These are phyloP conservation scores for Lycia hirtaria DNA, from an alignment of 2,888 invertebrate species.

Conservation along the genomic window DNA sequence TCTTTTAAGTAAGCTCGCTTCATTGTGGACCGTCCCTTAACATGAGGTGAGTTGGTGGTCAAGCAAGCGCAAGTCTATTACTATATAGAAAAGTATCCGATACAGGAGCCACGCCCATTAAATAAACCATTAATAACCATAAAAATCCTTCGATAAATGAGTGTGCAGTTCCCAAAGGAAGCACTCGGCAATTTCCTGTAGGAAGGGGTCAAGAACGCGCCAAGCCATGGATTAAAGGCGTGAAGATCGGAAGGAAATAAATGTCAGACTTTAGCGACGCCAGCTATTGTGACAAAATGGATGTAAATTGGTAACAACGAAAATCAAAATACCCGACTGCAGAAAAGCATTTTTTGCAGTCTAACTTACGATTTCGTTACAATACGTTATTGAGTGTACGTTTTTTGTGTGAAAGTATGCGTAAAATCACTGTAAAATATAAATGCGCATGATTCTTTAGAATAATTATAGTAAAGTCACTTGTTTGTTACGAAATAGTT, in stretches of 20 bases:
- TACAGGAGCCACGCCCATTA: constrained; percentile 13
- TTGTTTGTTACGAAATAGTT: too few relatives aligned
- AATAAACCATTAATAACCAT: constrained; percentile 24
- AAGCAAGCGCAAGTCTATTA: too few relatives aligned
- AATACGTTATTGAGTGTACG: too few relatives aligned
- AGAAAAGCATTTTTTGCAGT: not conserved
- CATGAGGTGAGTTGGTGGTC: too few relatives aligned
- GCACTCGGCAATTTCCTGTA: constrained; percentile 41
- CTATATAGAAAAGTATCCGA: too few relatives aligned
- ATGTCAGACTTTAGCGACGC: constrained; percentile 5
- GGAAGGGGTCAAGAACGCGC: constrained; percentile 42
- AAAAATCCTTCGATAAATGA: constrained; percentile 30
- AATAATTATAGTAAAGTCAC: too few relatives aligned
- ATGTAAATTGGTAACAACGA: not conserved
- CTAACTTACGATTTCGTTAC: too few relatives aligned
- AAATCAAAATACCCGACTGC: not conserved
- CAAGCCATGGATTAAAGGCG: constrained; percentile 22
- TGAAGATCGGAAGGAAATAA: constrained; percentile 35
- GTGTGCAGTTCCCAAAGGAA: constrained; percentile 37
- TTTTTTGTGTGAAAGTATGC: too few relatives aligned
- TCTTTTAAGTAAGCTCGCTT: too few relatives aligned
- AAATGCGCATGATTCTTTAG: too few relatives aligned
- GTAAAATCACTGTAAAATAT: too few relatives aligned
- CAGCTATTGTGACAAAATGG: not conserved
- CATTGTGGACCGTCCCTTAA: too few relatives aligned